phyloP scores from a whole-genome alignment of 2,888 invertebrate genomes.

The Trissoscelio sp. region DNA sequence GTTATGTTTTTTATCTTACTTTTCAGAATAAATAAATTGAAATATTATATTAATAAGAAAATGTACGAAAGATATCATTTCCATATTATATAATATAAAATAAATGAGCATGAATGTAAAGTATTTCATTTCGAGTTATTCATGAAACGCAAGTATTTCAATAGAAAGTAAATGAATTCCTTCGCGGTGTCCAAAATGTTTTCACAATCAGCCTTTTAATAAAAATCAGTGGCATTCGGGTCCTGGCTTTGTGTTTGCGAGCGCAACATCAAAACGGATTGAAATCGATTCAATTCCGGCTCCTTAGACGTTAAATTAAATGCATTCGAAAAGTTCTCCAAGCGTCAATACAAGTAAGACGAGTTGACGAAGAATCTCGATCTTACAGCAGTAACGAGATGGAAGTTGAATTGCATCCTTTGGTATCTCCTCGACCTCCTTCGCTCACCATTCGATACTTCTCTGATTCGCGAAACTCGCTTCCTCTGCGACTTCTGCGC shows the following conservation, averaged over 20 bases:
- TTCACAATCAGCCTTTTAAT: conserved; percentile 38
- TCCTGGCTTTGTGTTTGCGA: conserved; percentile 28
- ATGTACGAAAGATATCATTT: neutral
- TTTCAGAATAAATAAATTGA: too few species aligned
- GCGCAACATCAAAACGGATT: conserved; percentile 47
- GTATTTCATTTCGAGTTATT: conserved; percentile 4
- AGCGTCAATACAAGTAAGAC: conserved; percentile 67
- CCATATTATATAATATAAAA: neutral
- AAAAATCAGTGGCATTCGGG: conserved; percentile 20
- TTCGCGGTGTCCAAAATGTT: conserved; percentile 30
- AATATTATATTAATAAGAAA: too few species aligned
- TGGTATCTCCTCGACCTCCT: conserved; percentile 59
- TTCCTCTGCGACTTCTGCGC: neutral
- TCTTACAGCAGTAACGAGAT: conserved; percentile 65
- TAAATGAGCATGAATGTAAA: neutral
- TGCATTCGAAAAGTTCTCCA: conserved; percentile 62
- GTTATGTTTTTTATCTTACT: too few species aligned
- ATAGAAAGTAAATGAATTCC: conserved; percentile 21
- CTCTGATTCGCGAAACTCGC: conserved; percentile 24
- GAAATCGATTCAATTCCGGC: conserved; percentile 60
- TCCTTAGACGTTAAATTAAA: conserved; percentile 66
- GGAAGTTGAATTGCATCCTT: conserved; percentile 66
- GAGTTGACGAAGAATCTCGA: conserved; percentile 67
- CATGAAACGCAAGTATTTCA: conserved; percentile 3
- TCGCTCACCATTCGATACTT: conserved; percentile 49